phyloP scores from a whole-genome alignment of 2,888 invertebrate species.

The Netelia fuscicornis region DNA sequence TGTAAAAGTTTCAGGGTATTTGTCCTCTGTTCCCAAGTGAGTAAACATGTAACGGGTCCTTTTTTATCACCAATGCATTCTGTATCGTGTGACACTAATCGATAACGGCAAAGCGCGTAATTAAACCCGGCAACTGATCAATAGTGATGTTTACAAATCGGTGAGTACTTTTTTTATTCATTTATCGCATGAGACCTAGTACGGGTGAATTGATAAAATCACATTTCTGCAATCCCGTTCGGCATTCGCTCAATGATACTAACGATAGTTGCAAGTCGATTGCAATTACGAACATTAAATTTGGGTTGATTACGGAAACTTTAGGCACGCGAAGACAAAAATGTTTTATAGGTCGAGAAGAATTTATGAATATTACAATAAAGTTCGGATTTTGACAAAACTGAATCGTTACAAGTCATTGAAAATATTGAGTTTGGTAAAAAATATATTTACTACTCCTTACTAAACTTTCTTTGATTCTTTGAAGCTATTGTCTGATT shows the following conservation, averaged over 20 bases:
- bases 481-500: too few relatives aligned
- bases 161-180: constrained; percentile 13
- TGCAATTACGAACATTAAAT: not conserved
- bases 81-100: constrained; percentile 17
- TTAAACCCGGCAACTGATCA: constrained; percentile 16
- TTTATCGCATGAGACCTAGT: not conserved
- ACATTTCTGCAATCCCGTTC: not conserved
- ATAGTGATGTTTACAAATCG: constrained; percentile 2
- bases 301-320: too few relatives aligned
- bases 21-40: constrained; percentile 24
- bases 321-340: too few relatives aligned
- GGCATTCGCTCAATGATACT: not conserved
- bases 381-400: not conserved
- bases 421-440: too few relatives aligned
- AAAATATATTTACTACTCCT: too few relatives aligned
- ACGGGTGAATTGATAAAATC: too few relatives aligned
- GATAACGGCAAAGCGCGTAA: constrained; percentile 15
- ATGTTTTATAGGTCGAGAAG: too few relatives aligned
- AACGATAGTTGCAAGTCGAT: not conserved
- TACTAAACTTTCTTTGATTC: too few relatives aligned
- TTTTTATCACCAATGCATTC: constrained; percentile 23
- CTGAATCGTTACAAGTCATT: not conserved
- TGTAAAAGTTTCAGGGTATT: constrained; percentile 35
- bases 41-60: not conserved
- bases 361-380: not conserved